Percentiles rank a stretch among this genome's conserved stretches.
phyloP scores from a whole-genome alignment of 2,797 vertebrate genomes.

The Cryptoprocta ferox region DNA sequence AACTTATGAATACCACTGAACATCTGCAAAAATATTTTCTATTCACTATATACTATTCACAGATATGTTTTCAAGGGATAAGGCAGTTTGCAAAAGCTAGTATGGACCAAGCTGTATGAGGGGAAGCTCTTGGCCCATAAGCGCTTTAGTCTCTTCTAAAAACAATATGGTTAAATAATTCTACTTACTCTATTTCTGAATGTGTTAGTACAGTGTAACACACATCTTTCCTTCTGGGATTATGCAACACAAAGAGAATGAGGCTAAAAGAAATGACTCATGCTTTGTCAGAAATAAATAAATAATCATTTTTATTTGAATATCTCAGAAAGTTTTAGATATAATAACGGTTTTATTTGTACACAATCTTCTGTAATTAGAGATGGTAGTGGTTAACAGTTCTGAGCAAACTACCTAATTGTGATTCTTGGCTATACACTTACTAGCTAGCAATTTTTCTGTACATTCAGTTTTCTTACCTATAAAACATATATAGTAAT shows the following conservation, averaged over 20 bases:
- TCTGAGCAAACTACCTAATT: not conserved
- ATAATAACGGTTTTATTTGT: not conserved
- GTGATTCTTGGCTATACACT: not conserved
- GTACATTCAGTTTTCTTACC: not conserved
- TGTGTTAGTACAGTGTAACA: not conserved
- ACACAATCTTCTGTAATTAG: not conserved
- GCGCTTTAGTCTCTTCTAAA: slow-evolving; percentile 33
- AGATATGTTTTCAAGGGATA: slow-evolving; percentile 55
- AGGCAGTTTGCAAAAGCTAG: slow-evolving; percentile 60
- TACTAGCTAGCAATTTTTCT: not conserved
- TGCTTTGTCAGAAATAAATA: slow-evolving; percentile 39
- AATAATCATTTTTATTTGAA: not conserved
- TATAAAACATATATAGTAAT: not conserved
- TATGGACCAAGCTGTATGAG: slow-evolving; percentile 48
- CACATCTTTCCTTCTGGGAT: slow-evolving; percentile 41
- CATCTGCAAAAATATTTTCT: slow-evolving; percentile 67
- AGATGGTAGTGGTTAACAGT: not conserved
- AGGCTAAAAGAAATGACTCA: slow-evolving; percentile 15
- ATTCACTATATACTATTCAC: not conserved
- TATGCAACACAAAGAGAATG: not conserved
- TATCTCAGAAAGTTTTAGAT: not conserved
- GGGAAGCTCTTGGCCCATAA: slow-evolving; percentile 55
- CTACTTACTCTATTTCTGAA: slow-evolving; percentile 45
- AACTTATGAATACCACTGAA: slow-evolving; percentile 59
- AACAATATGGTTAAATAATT: slow-evolving; percentile 48